Conservation (phyloP, 2,888 invertebrate genomes). For the Balanococcus diminutus region DNA sequence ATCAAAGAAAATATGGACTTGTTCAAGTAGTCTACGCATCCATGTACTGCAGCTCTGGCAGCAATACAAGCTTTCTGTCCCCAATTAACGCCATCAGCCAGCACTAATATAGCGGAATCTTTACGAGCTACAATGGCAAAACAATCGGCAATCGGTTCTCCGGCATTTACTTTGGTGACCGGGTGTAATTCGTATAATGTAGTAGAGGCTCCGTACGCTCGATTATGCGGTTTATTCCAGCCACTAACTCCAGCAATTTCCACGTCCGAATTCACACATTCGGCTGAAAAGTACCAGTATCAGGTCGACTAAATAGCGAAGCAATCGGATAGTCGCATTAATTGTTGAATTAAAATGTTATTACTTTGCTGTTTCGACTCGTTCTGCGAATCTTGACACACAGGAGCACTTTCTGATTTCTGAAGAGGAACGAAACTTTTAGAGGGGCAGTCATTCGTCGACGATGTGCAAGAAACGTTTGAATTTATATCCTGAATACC, state of each 20-base stretch:
- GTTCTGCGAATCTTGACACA: constrained; percentile 55
- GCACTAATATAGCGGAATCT: constrained; percentile 78
- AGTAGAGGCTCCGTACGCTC: constrained; percentile 74
- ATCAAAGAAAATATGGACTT: constrained; percentile 67
- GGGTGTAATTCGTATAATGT: constrained; percentile 85
- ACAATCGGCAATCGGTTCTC: constrained; percentile 86
- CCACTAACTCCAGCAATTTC: constrained; percentile 64
- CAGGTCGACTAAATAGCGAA: background rate
- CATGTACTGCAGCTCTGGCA: constrained; percentile 84
- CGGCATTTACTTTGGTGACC: constrained; percentile 72
- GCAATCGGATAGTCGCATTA: background rate
- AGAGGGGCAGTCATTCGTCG: background rate
- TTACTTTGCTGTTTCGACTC: background rate
- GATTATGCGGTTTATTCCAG: constrained; percentile 68
- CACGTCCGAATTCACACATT: background rate
- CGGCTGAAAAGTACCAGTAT: background rate
- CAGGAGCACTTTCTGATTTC: constrained; percentile 62
- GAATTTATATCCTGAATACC: constrained; percentile 43
- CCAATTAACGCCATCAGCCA: constrained; percentile 93
- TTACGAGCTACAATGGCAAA: constrained; percentile 75
- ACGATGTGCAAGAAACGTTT: constrained; percentile 8
- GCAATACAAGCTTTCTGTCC: constrained; percentile 84
- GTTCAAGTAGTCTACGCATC: constrained; percentile 81
- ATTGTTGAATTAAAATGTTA: background rate
- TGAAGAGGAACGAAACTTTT: constrained; percentile 59